Percentiles rank a stretch among this genome's conserved stretches.
phyloP scores from a whole-genome alignment of 2,888 invertebrate genomes.

The Pyrrhosoma nymphula region DNA sequence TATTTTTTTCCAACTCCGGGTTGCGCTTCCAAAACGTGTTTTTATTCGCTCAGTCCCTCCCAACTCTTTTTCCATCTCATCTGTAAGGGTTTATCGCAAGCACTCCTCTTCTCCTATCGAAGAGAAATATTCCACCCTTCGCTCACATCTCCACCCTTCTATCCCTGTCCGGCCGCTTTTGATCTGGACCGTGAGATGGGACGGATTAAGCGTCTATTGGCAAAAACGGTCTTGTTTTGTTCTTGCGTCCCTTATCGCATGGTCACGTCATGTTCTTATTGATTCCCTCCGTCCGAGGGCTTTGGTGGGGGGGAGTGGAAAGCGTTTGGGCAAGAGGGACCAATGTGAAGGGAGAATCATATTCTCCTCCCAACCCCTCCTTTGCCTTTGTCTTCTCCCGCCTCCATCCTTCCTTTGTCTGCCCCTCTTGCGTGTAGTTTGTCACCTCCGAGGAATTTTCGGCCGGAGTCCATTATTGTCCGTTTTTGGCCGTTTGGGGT shows the following conservation, averaged over 20 bases:
- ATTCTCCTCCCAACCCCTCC: neutral
- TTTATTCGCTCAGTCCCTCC: neutral
- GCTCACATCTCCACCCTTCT: neutral
- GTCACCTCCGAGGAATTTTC: slow-evolving; percentile 58
- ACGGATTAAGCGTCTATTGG: neutral
- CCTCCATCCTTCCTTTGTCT: neutral
- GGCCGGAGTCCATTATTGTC: neutral
- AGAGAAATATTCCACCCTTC: neutral
- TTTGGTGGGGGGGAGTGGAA: neutral
- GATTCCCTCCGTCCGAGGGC: neutral
- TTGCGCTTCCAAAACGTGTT: neutral
- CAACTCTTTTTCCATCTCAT: neutral
- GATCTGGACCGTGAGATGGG: neutral
- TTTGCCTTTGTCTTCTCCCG: neutral
- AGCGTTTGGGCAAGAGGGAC: neutral
- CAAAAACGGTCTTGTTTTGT: slow-evolving; percentile 15
- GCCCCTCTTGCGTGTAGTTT: slow-evolving; percentile 22
- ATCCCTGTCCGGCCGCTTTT: neutral
- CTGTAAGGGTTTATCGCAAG: neutral
- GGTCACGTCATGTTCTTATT: slow-evolving; percentile 28
- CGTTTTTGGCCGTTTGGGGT: neutral
- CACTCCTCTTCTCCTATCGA: neutral
- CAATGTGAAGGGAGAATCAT: neutral
- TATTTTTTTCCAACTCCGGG: neutral
- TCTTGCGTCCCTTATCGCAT: neutral